A percentile compares a stretch with the other conserved stretches of the same genome.
These are phyloP conservation scores for Bubo scandiacus DNA, from an alignment of 2,113 vertebrate species.

Conservation along the genomic window DNA sequence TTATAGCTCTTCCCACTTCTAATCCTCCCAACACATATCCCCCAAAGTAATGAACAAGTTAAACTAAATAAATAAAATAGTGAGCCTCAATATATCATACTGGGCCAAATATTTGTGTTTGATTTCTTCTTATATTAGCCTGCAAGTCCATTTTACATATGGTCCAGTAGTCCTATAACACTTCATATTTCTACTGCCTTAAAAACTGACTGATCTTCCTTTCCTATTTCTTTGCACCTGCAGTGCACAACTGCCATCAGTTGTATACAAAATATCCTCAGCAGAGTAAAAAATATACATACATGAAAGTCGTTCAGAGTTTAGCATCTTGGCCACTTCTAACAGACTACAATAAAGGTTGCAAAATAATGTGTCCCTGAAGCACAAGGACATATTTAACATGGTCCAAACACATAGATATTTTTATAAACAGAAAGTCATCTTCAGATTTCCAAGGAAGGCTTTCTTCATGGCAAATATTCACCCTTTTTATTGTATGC, in stretches of 20 bases:
- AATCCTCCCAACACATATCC: background rate
- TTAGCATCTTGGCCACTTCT: background rate
- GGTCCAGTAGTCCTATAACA: background rate
- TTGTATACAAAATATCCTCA: background rate
- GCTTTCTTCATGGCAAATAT: background rate
- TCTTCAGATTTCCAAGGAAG: background rate
- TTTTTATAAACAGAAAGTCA: background rate
- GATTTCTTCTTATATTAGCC: background rate
- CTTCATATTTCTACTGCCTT: background rate
- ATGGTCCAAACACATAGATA: background rate
- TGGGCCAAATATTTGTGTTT: background rate
- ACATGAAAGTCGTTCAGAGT: background rate
- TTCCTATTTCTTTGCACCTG: background rate
- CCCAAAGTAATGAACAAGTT: background rate
- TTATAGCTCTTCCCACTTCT: background rate
- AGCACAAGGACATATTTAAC: background rate
- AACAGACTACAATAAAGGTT: background rate
- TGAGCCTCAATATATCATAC: background rate
- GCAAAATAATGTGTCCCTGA: background rate
- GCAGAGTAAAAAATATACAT: background rate
- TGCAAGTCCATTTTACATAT: background rate
- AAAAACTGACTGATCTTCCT: background rate
- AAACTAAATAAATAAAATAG: background rate
- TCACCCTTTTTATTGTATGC: background rate
- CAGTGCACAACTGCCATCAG: background rate